Evolutionary conservation across 1,140 invertebrate genomes (phyloP), one percentile per base, ranked within the genome.

Genomic region (Drosophila ambigua): DNA sequence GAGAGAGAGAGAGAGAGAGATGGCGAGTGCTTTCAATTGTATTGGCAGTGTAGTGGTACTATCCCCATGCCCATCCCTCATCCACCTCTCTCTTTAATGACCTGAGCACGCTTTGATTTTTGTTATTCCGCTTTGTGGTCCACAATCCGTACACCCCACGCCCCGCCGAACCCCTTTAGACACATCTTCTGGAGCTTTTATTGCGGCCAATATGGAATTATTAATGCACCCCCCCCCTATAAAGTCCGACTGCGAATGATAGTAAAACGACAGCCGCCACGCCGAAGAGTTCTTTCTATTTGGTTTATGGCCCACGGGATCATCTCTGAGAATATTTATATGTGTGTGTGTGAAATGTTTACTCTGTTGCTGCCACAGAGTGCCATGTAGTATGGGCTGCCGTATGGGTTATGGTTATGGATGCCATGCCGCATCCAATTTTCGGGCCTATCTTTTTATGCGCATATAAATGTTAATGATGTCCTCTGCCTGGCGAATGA

Each of bases 121-220:
- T 74, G 80, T 85, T 85, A 74, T 81, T 81, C 60, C 50, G 60
- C 68, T 85, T 84, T 85, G 55, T 79, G 66, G 71, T 54, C 65
- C 15, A 41, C 50, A 49, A 39, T 46, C 44, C 46, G 41, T 44
- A 28, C 2, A 6, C 20, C 41, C 44, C 23, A n/a, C 1, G 6
- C 11, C 3, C 48, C 16, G 0, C 35, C 11, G 5, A 7, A 28
- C 26, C 35, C 11, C 35, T 39, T 5, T 9, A 9, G 35, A 11
- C 8, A 8, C 11, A 24, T 31, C 8, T 23, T 26, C 43, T 54
- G 24, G 45, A 50, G 61, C 51, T 73, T 85, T 87, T 81, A 84
- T 87, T 87, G 81, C 52, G 64, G 75, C 69, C 81, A 85, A 80
- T 84, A 80, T 69, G 63, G 85, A 85, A 85, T 85, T 84, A 85